A percentile compares a stretch with the other conserved stretches of the same genome.
phyloP scores from a whole-genome alignment of 2,888 invertebrate genomes.

The Smittia aterrima region DNA sequence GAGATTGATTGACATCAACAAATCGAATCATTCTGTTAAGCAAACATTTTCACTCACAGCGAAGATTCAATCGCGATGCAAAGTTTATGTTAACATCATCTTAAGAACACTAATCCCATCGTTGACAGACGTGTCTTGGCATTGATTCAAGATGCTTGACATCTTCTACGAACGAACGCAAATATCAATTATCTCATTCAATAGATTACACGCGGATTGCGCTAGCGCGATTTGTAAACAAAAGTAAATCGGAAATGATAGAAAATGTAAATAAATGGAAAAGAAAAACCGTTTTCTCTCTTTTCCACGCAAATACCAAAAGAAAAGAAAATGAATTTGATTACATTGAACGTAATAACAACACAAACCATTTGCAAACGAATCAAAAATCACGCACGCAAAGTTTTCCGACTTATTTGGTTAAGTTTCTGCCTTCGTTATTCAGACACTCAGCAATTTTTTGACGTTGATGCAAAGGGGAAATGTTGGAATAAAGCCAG shows the following conservation, averaged over 20 bases:
- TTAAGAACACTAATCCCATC: too few species aligned
- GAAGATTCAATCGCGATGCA: neutral
- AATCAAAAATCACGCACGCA: neutral
- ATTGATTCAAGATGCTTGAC: too few species aligned
- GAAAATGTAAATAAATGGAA: neutral
- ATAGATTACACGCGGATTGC: too few species aligned
- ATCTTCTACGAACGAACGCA: too few species aligned
- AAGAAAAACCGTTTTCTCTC: neutral
- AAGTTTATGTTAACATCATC: too few species aligned
- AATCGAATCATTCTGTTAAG: conserved; percentile 24
- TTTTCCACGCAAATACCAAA: neutral
- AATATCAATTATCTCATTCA: too few species aligned
- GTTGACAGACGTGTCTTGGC: too few species aligned
- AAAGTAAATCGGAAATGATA: neutral
- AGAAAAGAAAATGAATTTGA: neutral
- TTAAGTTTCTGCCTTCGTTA: neutral
- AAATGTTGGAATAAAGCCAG: neutral
- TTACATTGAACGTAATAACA: conserved; percentile 3
- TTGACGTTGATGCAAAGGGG: neutral
- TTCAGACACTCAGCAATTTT: neutral
- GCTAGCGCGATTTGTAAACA: neutral
- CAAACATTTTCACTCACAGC: conserved; percentile 2
- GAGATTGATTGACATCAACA: conserved; percentile 26
- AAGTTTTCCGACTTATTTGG: neutral
- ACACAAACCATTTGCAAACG: neutral